phyloP scores from a whole-genome alignment of 2,888 invertebrate species.

The Liopterus haemorrhoidalis region DNA sequence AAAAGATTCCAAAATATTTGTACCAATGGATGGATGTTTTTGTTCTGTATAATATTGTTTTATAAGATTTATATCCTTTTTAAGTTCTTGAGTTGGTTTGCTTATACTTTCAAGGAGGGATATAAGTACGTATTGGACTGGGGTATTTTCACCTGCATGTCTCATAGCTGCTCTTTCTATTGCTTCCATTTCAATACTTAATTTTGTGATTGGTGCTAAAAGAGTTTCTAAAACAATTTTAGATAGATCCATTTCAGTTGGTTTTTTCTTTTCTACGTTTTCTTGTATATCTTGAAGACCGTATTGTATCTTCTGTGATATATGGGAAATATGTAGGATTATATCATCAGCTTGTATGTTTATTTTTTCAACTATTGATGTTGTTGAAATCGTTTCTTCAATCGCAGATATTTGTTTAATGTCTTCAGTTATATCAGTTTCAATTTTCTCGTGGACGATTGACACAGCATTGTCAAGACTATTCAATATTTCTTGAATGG shows the following conservation, averaged over 20 bases:
- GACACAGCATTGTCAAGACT: conserved; percentile 46
- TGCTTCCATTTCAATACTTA: conserved; percentile 38
- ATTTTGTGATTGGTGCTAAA: conserved; percentile 36
- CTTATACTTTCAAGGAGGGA: conserved; percentile 60
- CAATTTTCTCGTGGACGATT: conserved; percentile 24
- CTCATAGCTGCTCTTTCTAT: conserved; percentile 40
- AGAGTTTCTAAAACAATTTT: conserved; percentile 39
- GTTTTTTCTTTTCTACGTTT: conserved; percentile 32
- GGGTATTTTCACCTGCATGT: conserved; percentile 39
- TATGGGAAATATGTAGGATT: conserved; percentile 41
- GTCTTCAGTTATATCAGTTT: conserved; percentile 31
- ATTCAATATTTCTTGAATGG: conserved; percentile 55
- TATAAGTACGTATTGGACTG: conserved; percentile 45
- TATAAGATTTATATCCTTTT: conserved; percentile 53
- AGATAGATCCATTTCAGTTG: conserved; percentile 34
- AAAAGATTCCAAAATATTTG: conserved; percentile 38
- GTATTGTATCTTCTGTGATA: conserved; percentile 46
- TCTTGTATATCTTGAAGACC: conserved; percentile 40
- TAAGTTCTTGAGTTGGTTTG: conserved; percentile 57
- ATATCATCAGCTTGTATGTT: conserved; percentile 30
- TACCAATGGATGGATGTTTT: conserved; percentile 34
- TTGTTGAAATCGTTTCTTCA: conserved; percentile 31
- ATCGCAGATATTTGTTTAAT: conserved; percentile 40
- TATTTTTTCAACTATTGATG: conserved; percentile 33
- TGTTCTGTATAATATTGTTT: conserved; percentile 37